Conservation (phyloP, 2,888 invertebrate species). For the Bursaphelenchus okinawaensis region DNA sequence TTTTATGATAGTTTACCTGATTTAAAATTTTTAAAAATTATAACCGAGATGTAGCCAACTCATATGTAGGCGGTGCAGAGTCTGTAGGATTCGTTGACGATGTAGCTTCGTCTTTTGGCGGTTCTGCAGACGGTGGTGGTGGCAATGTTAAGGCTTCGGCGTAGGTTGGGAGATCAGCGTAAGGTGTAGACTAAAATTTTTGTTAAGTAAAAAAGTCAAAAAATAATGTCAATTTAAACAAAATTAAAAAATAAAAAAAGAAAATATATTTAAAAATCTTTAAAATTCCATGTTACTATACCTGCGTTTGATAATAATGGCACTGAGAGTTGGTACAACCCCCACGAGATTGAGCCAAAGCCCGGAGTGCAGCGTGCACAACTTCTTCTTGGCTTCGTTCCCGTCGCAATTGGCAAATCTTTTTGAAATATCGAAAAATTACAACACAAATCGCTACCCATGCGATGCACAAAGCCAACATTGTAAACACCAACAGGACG, state of each 20-base stretch:
- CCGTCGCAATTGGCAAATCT: background rate
- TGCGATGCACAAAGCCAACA: background rate
- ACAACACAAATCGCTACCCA: background rate
- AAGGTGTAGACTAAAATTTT: background rate
- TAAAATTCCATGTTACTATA: background rate
- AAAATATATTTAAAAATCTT: too few relatives aligned
- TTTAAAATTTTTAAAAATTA: too few relatives aligned
- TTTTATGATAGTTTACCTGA: too few relatives aligned
- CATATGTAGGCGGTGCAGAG: background rate
- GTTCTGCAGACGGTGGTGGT: background rate
- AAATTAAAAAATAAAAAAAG: too few relatives aligned
- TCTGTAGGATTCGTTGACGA: background rate
- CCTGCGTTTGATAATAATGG: background rate
- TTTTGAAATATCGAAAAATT: background rate
- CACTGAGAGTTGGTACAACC: background rate
- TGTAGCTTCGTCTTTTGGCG: background rate
- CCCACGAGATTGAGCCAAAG: background rate
- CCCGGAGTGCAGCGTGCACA: background rate
- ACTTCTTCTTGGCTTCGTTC: background rate
- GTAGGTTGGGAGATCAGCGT: background rate
- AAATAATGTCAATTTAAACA: too few relatives aligned
- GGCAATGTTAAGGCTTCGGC: background rate
- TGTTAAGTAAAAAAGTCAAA: too few relatives aligned
- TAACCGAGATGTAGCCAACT: background rate
- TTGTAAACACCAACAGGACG: background rate